Percentiles rank a stretch among this genome's conserved stretches.
Conservation (phyloP, 2,888 invertebrate species). For the Myopa testacea region DNA sequence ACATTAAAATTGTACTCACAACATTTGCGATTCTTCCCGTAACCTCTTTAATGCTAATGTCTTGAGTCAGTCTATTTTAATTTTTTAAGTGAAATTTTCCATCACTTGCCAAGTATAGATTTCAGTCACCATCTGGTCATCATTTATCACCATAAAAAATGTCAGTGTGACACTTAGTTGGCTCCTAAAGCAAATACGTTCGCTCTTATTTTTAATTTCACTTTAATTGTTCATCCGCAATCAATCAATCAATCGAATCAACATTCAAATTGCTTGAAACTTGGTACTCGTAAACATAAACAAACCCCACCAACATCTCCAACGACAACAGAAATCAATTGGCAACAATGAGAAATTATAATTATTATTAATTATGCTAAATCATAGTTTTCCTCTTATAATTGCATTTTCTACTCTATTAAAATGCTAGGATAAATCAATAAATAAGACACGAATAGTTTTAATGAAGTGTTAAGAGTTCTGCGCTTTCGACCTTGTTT, state of each 20-base stretch:
- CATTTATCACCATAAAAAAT: neutral
- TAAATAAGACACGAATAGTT: neutral
- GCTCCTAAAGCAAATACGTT: neutral
- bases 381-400: neutral
- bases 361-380: neutral
- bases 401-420: constrained; percentile 2
- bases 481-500: constrained; percentile 12
- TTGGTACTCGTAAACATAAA: neutral
- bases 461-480: constrained; percentile 26
- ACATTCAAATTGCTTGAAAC: neutral
- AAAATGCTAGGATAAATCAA: neutral
- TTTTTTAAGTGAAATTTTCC: too few relatives aligned
- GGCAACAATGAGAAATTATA: neutral
- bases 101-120: neutral
- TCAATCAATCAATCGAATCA: neutral
- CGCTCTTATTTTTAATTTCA: too few relatives aligned
- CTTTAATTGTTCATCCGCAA: neutral
- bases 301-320: neutral
- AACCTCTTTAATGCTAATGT: too few relatives aligned
- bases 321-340: neutral
- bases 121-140: neutral
- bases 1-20: too few relatives aligned
- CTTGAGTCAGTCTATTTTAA: too few relatives aligned
- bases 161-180: neutral
- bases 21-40: too few relatives aligned